These are phyloP conservation scores for Mamestra brassicae DNA, from an alignment of 2,888 invertebrate genomes.

Conservation along the genomic window DNA sequence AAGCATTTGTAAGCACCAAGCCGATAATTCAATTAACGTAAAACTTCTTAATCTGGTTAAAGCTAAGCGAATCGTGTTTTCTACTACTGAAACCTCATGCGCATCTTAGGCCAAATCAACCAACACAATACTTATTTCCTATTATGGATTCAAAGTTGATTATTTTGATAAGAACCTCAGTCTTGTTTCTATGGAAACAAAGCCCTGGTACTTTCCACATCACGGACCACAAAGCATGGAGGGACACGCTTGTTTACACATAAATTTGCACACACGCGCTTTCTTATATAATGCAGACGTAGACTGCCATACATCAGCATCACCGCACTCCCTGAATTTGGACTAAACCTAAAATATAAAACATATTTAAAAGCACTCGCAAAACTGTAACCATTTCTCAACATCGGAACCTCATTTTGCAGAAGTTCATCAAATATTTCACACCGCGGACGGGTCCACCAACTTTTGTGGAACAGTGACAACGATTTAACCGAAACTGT, in stretches of 20 bases:
- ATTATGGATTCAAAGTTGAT: not conserved
- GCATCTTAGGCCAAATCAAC: not conserved
- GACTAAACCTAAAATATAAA: not conserved
- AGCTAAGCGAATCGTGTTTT: no score
- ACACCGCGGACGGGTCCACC: slow-evolving; percentile 20
- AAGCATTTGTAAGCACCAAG: not conserved
- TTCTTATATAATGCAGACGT: not conserved
- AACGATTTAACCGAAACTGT: slow-evolving; percentile 63
- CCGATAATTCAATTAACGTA: not conserved
- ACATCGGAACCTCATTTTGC: slow-evolving; percentile 21
- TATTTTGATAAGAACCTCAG: not conserved
- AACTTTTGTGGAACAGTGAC: slow-evolving; percentile 50
- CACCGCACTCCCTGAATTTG: not conserved
- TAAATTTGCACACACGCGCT: not conserved
- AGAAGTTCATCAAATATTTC: slow-evolving; percentile 60
- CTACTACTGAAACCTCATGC: no score
- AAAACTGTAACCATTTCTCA: slow-evolving; percentile 28
- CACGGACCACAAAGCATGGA: not conserved
- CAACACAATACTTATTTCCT: not conserved
- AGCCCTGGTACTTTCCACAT: not conserved
- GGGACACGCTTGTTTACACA: not conserved
- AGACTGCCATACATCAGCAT: not conserved
- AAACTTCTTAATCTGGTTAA: no score
- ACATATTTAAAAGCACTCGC: not conserved
- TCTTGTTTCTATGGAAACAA: not conserved